These are phyloP conservation scores for Schizothorax lantsangensis DNA, from an alignment of 2,797 vertebrate species.

Conservation along the genomic window DNA sequence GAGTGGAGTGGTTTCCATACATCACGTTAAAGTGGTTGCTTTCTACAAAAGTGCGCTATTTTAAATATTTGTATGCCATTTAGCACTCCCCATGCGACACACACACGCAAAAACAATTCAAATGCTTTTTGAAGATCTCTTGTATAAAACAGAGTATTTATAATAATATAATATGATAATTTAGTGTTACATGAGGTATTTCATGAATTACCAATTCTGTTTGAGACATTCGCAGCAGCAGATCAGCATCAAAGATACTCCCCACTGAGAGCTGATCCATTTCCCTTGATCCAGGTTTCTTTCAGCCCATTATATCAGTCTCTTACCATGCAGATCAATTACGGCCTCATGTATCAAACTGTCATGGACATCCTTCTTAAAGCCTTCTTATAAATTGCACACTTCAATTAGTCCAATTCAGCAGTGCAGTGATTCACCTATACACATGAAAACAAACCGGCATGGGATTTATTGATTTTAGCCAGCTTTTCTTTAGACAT, in stretches of 20 bases:
- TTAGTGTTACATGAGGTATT: neutral
- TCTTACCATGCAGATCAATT: slow-evolving; percentile 51
- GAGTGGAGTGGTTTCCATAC: neutral
- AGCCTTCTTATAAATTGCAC: slow-evolving; percentile 70
- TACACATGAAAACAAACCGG: slow-evolving; percentile 72
- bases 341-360: slow-evolving; percentile 48
- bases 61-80: neutral
- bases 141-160: neutral
- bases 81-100: neutral
- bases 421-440: slow-evolving; percentile 73
- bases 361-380: slow-evolving; percentile 57
- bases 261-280: slow-evolving; percentile 23
- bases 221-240: slow-evolving; percentile 16
- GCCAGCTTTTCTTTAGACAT: slow-evolving; percentile 74
- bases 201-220: slow-evolving; percentile 16
- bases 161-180: neutral
- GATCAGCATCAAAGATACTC: slow-evolving; percentile 29
- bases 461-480: slow-evolving; percentile 75
- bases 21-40: neutral
- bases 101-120: neutral
- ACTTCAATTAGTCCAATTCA: slow-evolving; percentile 80
- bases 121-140: neutral
- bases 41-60: neutral
- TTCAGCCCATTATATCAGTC: slow-evolving; percentile 46
- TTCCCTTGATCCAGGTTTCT: slow-evolving; percentile 40